Percentiles rank a stretch among this genome's conserved stretches.
Evolutionary conservation across 2,888 invertebrate genomes (phyloP).

Genomic region (Lochmaea capreae): DNA sequence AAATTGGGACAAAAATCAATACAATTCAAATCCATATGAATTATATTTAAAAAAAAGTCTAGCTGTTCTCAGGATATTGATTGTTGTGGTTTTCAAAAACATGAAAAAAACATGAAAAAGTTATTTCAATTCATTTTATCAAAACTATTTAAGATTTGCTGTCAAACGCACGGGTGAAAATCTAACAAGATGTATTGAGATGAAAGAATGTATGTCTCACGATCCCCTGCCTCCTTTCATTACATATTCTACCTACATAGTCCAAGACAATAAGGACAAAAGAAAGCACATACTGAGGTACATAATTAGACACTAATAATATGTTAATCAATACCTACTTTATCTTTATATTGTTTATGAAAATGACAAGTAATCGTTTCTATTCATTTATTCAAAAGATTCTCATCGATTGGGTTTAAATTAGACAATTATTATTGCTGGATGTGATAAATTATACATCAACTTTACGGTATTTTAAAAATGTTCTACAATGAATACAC

Average conservation of each 20-base stretch:
- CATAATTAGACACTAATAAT: background rate
- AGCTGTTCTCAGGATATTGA: too few species aligned
- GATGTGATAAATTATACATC: background rate
- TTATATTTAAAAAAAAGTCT: too few species aligned
- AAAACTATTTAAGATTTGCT: background rate
- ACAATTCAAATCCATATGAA: too few species aligned
- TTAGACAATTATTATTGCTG: background rate
- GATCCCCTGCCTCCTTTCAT: background rate
- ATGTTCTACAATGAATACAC: too few species aligned
- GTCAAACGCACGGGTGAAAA: background rate
- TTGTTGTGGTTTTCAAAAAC: too few species aligned
- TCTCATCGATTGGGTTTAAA: background rate
- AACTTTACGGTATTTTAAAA: too few species aligned
- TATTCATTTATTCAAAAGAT: background rate
- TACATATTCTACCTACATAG: conserved; percentile 1
- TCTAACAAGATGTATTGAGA: background rate
- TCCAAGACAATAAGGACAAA: background rate
- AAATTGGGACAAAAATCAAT: too few species aligned
- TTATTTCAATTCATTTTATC: too few species aligned
- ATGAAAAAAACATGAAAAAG: too few species aligned
- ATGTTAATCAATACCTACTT: background rate
- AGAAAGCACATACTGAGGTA: background rate
- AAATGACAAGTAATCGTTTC: background rate
- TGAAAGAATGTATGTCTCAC: background rate
- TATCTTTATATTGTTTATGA: background rate